Percentiles rank a stretch among this genome's conserved stretches.
phyloP scores from a whole-genome alignment of 2,113 vertebrate species.

The Pholis gunnellus region DNA sequence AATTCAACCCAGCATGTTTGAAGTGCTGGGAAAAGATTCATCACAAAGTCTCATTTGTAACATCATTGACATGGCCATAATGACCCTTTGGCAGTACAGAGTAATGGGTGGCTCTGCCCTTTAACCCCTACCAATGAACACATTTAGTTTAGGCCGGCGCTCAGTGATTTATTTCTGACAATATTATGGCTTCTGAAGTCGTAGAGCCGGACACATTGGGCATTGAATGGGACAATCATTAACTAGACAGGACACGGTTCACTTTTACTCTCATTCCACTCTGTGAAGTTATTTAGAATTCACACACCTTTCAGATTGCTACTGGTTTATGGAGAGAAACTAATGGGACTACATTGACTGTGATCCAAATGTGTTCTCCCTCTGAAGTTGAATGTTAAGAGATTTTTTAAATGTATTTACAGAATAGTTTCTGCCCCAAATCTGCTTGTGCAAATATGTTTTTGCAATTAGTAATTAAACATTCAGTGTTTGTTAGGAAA shows the following conservation, averaged over 20 bases:
- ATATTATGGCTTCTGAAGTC: constrained; percentile 82
- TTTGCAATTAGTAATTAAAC: not conserved
- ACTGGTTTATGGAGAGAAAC: constrained; percentile 80
- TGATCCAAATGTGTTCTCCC: constrained; percentile 25
- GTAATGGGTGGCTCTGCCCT: constrained; percentile 82
- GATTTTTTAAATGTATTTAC: constrained; percentile 41
- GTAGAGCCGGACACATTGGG: constrained; percentile 72
- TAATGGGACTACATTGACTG: constrained; percentile 61
- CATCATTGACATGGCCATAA: constrained; percentile 80
- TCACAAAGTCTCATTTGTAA: constrained; percentile 84
- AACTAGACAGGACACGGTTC: constrained; percentile 76
- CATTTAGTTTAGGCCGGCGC: constrained; percentile 76
- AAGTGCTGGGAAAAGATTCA: constrained; percentile 81
- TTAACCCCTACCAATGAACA: constrained; percentile 80
- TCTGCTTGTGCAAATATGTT: not conserved
- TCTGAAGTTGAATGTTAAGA: constrained; percentile 48
- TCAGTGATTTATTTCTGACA: constrained; percentile 83
- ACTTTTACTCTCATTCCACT: constrained; percentile 73
- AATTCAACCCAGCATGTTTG: constrained; percentile 56
- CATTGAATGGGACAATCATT: constrained; percentile 81
- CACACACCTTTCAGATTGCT: constrained; percentile 70
- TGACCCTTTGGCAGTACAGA: constrained; percentile 81
- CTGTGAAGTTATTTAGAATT: constrained; percentile 74
- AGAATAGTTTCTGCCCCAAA: constrained; percentile 11
- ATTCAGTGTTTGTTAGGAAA: constrained; percentile 5